These are phyloP conservation scores for Heptranchias perlo DNA, from an alignment of 2,113 vertebrate genomes.

Conservation along the genomic window DNA sequence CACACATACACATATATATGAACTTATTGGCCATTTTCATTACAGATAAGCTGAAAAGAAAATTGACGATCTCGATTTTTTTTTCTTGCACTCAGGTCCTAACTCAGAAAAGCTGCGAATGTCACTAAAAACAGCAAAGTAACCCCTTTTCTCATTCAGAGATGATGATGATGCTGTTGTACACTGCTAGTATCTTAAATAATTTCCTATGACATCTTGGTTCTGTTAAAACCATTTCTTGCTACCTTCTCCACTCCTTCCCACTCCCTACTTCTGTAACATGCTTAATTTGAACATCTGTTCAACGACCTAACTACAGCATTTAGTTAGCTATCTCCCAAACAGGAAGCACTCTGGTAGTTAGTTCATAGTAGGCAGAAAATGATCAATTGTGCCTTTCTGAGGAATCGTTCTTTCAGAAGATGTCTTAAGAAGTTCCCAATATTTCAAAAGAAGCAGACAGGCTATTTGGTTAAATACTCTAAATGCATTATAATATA, in stretches of 20 bases:
- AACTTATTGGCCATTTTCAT: neutral
- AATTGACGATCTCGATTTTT: too few species aligned
- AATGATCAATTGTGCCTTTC: neutral
- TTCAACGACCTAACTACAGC: neutral
- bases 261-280: neutral
- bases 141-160: neutral
- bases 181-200: neutral
- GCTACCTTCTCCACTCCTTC: neutral
- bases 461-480: neutral
- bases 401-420: neutral
- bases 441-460: slow-evolving; percentile 15
- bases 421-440: neutral
- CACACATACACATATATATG: too few species aligned
- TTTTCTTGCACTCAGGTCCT: neutral
- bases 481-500: neutral
- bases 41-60: neutral
- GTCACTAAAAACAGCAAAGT: neutral
- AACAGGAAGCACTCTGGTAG: neutral
- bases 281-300: neutral
- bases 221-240: neutral
- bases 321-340: neutral
- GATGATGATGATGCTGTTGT: neutral
- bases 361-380: neutral
- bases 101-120: neutral
- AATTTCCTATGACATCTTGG: neutral